These are phyloP conservation scores for Cheilosia variabilis DNA, from an alignment of 2,888 invertebrate species.

Conservation along the genomic window DNA sequence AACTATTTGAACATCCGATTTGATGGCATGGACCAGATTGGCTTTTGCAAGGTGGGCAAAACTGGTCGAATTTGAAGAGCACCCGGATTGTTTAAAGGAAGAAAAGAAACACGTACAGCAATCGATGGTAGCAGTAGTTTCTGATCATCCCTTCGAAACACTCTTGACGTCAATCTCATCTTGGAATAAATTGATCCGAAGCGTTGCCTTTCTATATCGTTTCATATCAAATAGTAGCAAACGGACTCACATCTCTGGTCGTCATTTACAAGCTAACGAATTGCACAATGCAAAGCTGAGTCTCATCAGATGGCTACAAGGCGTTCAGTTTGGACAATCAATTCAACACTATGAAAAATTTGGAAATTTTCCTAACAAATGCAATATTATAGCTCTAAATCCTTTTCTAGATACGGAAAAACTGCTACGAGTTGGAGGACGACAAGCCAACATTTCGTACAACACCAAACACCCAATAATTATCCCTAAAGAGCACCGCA, in stretches of 20 bases:
- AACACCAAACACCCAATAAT: too few relatives aligned
- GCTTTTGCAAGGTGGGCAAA: neutral
- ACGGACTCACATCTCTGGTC: neutral
- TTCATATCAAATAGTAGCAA: neutral
- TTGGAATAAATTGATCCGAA: neutral
- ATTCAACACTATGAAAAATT: neutral
- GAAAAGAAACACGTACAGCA: constrained; percentile 1
- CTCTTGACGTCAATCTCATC: too few relatives aligned
- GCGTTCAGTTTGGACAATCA: neutral
- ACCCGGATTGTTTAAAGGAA: constrained; percentile 1
- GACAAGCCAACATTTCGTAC: too few relatives aligned
- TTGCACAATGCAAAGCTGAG: neutral
- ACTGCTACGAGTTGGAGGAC: neutral
- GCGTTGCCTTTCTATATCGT: neutral
- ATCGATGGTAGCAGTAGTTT: neutral
- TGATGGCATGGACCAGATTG: too few relatives aligned
- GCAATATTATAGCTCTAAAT: too few relatives aligned
- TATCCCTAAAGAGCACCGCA: neutral
- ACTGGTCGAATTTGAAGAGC: neutral
- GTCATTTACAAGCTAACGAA: too few relatives aligned
- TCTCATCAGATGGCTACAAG: constrained; percentile 6
- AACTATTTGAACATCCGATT: too few relatives aligned
- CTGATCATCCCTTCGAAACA: too few relatives aligned
- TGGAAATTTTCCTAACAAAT: too few relatives aligned
- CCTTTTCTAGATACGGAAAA: neutral